Percentiles rank a stretch among this genome's conserved stretches.
phyloP scores from a whole-genome alignment of 1,140 invertebrate species.

The Melitaea cinxia region DNA sequence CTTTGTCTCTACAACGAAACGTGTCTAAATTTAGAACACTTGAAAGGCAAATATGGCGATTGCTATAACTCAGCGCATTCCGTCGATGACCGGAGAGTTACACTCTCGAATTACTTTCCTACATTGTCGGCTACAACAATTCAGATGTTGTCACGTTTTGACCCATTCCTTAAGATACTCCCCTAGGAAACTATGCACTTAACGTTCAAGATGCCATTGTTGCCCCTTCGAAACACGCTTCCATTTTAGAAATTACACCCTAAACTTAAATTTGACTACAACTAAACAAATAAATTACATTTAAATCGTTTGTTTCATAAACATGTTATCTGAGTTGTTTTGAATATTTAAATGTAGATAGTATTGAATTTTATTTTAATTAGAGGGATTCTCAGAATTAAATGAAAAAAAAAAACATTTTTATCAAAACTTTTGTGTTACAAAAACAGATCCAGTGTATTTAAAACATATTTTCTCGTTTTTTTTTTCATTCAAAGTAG shows the following conservation, averaged over 20 bases:
- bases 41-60: slow-evolving; percentile 8
- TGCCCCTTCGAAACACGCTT: not conserved
- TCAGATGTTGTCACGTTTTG: slow-evolving; percentile 59
- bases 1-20: not conserved
- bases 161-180: slow-evolving; percentile 50
- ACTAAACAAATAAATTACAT: no score
- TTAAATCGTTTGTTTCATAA: no score
- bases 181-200: slow-evolving; percentile 60
- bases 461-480: not conserved
- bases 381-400: no score
- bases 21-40: slow-evolving; percentile 13
- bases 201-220: slow-evolving; percentile 35
- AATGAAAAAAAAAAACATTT: no score
- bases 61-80: slow-evolving; percentile 46
- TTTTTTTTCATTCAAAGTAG: not conserved
- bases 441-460: not conserved
- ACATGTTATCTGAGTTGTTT: no score
- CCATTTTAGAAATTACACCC: not conserved
- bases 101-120: slow-evolving; percentile 56
- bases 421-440: not conserved
- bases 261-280: no score
- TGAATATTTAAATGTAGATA: no score
- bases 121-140: slow-evolving; percentile 49
- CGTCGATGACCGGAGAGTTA: slow-evolving; percentile 50
- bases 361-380: no score